Evolutionary conservation across 2,113 vertebrate genomes (phyloP).

Genomic region (Martes martes): DNA sequence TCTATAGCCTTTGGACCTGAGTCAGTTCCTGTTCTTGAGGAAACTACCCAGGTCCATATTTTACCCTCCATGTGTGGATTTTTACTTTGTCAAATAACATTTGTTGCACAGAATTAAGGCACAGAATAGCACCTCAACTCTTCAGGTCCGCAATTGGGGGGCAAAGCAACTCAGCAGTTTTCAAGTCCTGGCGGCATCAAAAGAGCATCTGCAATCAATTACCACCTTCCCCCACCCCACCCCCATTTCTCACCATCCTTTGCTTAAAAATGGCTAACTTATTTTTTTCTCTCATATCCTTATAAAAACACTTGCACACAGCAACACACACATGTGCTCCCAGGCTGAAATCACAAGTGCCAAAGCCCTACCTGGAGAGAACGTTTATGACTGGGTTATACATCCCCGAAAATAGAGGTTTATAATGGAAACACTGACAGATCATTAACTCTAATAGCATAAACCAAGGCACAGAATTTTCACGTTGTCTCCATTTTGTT

Average conservation of each 20-base stretch:
- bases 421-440: conserved; percentile 83
- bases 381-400: conserved; percentile 82
- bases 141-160: conserved; percentile 79
- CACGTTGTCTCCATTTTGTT: conserved; percentile 80
- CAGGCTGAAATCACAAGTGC: conserved; percentile 82
- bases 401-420: conserved; percentile 79
- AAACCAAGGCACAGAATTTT: conserved; percentile 76
- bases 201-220: conserved; percentile 85
- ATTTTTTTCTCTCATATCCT: conserved; percentile 56
- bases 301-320: conserved; percentile 77
- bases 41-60: background rate
- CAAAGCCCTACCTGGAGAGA: conserved; percentile 80
- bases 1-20: background rate
- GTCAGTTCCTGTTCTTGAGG: background rate
- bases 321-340: conserved; percentile 78
- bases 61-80: conserved; percentile 9
- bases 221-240: conserved; percentile 26
- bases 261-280: conserved; percentile 80
- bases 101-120: conserved; percentile 44
- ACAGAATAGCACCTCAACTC: conserved; percentile 75
- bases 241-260: conserved; percentile 73
- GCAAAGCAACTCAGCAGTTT: conserved; percentile 84
- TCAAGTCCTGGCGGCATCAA: conserved; percentile 81
- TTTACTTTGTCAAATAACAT: conserved; percentile 53
- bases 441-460: conserved; percentile 81